Evolutionary conservation across 2,113 vertebrate species (phyloP), one percentile per base, ranked within the genome.

Genomic region (Nothobranchius furzeri): DNA sequence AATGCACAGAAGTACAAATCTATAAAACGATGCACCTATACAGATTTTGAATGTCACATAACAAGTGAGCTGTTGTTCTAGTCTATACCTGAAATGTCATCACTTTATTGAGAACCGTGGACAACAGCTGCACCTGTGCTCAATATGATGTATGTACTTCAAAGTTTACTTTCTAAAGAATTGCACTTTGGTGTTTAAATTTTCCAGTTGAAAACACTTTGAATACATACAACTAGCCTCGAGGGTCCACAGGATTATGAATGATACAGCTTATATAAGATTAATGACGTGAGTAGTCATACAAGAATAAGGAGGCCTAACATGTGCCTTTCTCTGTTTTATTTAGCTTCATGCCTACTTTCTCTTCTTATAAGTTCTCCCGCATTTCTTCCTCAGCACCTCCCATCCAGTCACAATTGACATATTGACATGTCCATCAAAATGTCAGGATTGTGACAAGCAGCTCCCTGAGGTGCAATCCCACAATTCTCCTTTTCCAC

Each of bases 391-490:
- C 57, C 42, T 60, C 48, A 67, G 43, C 25, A 53, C 68, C 75
- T 53, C 77, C 70, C 20, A 37, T 71, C 73, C 72, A 56, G 46
- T 72, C 67, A 51, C 25, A 68, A 89, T 83, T 89, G 89, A 90
- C 87, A 85, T 78, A 89, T 83, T 89, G 89, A 90, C 87, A 85
- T 78, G 81, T 92, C 86, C 84, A 80, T 88, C 79, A 87, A 78
- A 60, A 75, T 73, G 73, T 85, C 83, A 62, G 47, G 54, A 64
- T 60, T 45, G 62, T 87, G 88, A 82, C 79, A 86, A 76, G 72
- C 66, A 60, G 73, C 85, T 85, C 88, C 87, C 64, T 55, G 75
- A 76, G 69, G 85, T 79, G 73, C 46, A 51, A 43, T 46, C 59
- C 54, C 40, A 30, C 30, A 11, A 5, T 20, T 58, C 35, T 57